Conservation (phyloP, 2,888 invertebrate genomes). For the Rhagium mordax region DNA sequence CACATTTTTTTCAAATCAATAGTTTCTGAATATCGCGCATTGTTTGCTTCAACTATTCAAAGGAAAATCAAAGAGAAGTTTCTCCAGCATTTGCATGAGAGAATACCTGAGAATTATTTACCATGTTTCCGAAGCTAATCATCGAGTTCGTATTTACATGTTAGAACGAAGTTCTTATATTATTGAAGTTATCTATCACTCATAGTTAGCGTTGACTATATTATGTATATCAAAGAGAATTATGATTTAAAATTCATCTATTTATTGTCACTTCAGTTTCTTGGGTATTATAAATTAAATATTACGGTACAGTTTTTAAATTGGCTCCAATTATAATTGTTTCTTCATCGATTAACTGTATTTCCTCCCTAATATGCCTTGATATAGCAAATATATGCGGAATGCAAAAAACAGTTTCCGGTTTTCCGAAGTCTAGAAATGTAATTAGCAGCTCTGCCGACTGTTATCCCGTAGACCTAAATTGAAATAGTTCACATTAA, state of each 20-base stretch:
- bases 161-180: neutral
- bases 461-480: neutral
- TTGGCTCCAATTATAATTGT: no score
- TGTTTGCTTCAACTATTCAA: neutral
- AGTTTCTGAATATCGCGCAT: neutral
- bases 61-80: conserved; percentile 13
- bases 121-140: neutral
- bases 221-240: conserved; percentile 26
- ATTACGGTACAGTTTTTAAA: no score
- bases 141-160: conserved; percentile 12
- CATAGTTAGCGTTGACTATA: conserved; percentile 17
- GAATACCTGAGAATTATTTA: conserved; percentile 19
- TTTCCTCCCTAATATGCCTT: no score
- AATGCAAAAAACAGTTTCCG: neutral
- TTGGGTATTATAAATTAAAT: no score
- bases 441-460: neutral
- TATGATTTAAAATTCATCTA: conserved; percentile 2
- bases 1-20: neutral
- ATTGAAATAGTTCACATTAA: conserved; percentile 13
- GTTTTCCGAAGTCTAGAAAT: neutral
- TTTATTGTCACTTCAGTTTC: neutral
- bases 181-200: neutral
- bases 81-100: conserved; percentile 1
- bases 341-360: no score
- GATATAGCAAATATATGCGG: neutral